phyloP scores from a whole-genome alignment of 2,113 vertebrate species.

The Hassar affinis region DNA sequence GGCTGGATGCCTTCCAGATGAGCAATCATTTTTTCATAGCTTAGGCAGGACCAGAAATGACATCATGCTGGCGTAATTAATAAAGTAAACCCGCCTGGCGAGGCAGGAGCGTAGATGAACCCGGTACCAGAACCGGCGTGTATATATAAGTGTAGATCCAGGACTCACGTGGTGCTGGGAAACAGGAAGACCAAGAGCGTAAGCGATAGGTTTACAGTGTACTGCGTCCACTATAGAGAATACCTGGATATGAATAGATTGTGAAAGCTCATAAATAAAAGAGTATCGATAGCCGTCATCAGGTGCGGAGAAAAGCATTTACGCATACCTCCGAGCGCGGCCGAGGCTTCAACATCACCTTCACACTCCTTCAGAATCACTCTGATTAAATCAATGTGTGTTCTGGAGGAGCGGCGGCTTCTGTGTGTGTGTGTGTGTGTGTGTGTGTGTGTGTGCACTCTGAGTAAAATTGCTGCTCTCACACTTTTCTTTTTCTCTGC shows the following conservation, averaged over 20 bases:
- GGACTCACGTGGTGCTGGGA: background rate
- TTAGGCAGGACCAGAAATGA: conserved; percentile 63
- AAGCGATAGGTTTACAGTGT: background rate
- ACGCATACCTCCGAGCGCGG: background rate
- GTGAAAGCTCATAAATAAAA: conserved; percentile 10
- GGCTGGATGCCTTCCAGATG: conserved; percentile 72
- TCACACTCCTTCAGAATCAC: conserved; percentile 47
- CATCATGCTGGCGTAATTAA: conserved; percentile 71
- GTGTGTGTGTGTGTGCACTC: no score
- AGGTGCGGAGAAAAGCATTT: conserved; percentile 7
- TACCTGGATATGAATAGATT: conserved; percentile 15
- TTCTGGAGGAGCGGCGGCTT: conserved; percentile 55
- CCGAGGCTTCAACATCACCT: conserved; percentile 50
- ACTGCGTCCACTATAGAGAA: background rate
- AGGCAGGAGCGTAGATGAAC: no score
- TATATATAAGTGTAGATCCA: conserved; percentile 4
- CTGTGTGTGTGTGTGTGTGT: no score
- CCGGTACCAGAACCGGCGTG: no score
- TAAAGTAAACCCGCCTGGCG: conserved; percentile 47
- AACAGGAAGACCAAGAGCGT: background rate
- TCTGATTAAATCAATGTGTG: conserved; percentile 52
- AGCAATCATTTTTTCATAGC: conserved; percentile 65
- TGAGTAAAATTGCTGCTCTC: conserved; percentile 61
- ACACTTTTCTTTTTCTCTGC: conserved; percentile 55
- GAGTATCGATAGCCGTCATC: background rate